These are phyloP conservation scores for Pyrocephalus nanus DNA, from an alignment of 2,797 vertebrate species.

Conservation along the genomic window DNA sequence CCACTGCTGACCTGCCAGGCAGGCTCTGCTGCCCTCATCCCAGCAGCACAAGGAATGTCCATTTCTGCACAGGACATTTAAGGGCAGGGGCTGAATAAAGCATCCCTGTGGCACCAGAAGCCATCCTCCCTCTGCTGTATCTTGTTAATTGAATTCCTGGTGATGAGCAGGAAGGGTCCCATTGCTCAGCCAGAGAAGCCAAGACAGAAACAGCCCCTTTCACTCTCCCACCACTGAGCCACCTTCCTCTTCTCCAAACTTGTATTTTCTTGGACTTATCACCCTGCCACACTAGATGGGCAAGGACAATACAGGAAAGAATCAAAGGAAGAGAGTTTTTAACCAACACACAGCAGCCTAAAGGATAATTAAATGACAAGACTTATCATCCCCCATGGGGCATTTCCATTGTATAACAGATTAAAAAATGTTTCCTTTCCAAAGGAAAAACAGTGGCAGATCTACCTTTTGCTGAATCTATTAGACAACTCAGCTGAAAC, in stretches of 20 bases:
- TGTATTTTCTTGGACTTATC: not conserved
- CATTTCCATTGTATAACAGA: constrained; percentile 36
- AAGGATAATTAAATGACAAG: constrained; percentile 62
- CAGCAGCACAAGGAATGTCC: not conserved
- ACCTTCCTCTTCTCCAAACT: not conserved
- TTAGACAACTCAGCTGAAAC: constrained; percentile 53
- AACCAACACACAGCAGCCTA: constrained; percentile 13
- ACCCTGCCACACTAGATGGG: not conserved
- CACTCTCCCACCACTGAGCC: not conserved
- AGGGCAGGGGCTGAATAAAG: not conserved
- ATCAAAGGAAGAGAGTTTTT: constrained; percentile 28
- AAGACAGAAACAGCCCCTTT: not conserved
- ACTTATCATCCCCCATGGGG: not conserved
- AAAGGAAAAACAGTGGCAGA: not conserved
- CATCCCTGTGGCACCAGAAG: not conserved
- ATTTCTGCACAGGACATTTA: not conserved
- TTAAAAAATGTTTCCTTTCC: constrained; percentile 53
- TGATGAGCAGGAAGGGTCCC: not conserved
- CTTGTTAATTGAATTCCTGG: not conserved
- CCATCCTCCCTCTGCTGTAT: not conserved
- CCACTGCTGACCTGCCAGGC: not conserved
- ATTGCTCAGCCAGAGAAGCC: accelerated
- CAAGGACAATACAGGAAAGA: not conserved
- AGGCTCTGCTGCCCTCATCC: not conserved
- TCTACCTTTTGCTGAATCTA: constrained; percentile 36